Conservation (phyloP, 2,113 vertebrate genomes). For the Entomyzon cyanotis region DNA sequence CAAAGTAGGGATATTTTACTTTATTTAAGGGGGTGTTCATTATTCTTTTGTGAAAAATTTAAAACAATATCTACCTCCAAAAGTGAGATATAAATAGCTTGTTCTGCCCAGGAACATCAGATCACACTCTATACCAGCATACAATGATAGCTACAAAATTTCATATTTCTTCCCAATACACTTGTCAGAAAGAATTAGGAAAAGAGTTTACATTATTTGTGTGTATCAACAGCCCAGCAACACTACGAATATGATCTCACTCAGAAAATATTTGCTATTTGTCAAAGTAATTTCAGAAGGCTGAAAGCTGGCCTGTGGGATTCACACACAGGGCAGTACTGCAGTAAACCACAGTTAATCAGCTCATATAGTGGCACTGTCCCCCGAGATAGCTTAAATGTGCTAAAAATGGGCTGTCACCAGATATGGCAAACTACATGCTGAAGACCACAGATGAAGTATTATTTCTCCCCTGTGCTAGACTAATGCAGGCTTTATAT, state of each 20-base stretch:
- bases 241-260: background rate
- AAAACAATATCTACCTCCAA: background rate
- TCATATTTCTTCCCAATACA: background rate
- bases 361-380: background rate
- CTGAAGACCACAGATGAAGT: background rate
- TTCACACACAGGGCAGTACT: background rate
- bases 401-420: background rate
- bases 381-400: background rate
- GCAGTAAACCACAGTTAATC: background rate
- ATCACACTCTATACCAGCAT: background rate
- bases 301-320: background rate
- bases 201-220: background rate
- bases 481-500: background rate
- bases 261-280: background rate
- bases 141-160: rapidly evolving
- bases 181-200: background rate
- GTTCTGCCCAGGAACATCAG: background rate
- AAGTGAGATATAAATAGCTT: background rate
- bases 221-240: background rate
- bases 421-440: background rate
- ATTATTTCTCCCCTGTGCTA: background rate
- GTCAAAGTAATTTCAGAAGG: background rate
- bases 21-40: rapidly evolving
- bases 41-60: background rate
- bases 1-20: background rate